Conservation (phyloP, 2,797 vertebrate species). For the Aeoliscus strigatus region DNA sequence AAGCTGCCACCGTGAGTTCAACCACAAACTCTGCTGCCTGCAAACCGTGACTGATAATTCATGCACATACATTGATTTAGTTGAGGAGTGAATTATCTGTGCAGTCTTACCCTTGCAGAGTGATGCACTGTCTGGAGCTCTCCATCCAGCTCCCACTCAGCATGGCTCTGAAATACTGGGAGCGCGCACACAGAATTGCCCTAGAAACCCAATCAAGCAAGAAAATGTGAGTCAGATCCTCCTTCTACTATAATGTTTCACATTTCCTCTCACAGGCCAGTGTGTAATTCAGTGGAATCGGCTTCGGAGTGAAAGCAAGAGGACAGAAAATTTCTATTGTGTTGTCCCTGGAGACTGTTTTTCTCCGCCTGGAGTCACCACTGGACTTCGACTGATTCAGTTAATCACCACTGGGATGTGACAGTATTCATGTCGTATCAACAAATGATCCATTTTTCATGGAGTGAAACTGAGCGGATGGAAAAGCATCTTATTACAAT, state of each 20-base stretch:
- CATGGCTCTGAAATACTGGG: slow-evolving; percentile 94
- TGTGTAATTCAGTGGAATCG: slow-evolving; percentile 10
- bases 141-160: slow-evolving; percentile 93
- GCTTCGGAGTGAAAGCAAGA: slow-evolving; percentile 16
- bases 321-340: slow-evolving; percentile 1
- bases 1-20: too few relatives aligned
- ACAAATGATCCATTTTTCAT: too few relatives aligned
- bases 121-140: slow-evolving; percentile 87
- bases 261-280: slow-evolving; percentile 12
- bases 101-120: slow-evolving; percentile 86
- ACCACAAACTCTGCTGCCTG: too few relatives aligned
- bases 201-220: slow-evolving; percentile 66
- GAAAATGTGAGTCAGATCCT: slow-evolving; percentile 28
- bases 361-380: slow-evolving; percentile 2
- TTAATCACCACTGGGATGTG: background rate
- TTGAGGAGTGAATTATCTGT: too few relatives aligned
- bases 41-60: too few relatives aligned
- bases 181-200: slow-evolving; percentile 91
- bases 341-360: slow-evolving; percentile 13
- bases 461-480: too few relatives aligned
- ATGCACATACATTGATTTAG: too few relatives aligned
- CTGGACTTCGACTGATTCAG: background rate
- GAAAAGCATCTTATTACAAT: too few relatives aligned
- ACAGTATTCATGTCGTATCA: too few relatives aligned
- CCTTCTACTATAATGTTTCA: slow-evolving; percentile 39